Conservation (phyloP, 2,113 vertebrate species). For the Heliornis fulica region DNA sequence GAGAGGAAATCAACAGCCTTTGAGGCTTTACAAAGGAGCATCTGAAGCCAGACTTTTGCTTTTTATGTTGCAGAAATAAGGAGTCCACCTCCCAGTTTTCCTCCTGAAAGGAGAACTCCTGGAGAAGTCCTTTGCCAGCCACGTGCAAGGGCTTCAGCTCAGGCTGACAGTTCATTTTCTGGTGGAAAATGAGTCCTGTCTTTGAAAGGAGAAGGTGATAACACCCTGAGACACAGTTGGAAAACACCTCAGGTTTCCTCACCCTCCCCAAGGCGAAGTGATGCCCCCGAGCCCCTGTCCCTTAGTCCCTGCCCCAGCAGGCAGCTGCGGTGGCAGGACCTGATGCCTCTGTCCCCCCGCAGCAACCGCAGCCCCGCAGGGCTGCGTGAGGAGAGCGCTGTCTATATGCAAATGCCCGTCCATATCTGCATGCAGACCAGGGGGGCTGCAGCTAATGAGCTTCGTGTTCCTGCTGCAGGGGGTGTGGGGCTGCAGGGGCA, state of each 20-base stretch:
- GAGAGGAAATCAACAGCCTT: not conserved
- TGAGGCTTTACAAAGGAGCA: not conserved
- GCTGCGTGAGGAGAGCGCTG: not conserved
- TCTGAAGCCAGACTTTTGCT: not conserved
- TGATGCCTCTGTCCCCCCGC: too few relatives aligned
- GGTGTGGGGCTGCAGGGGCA: too few relatives aligned
- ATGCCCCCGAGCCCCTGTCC: too few relatives aligned
- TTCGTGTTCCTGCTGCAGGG: not conserved
- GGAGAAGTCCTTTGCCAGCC: not conserved
- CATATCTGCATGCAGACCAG: not conserved
- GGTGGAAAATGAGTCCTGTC: fast-evolving
- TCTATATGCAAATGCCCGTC: not conserved
- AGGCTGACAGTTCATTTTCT: not conserved
- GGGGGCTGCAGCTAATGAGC: not conserved
- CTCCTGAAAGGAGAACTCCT: not conserved
- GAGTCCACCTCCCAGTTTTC: not conserved
- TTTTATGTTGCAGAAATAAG: not conserved
- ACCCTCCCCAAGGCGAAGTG: not conserved
- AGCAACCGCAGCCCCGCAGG: too few relatives aligned
- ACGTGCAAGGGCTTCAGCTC: not conserved
- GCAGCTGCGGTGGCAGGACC: too few relatives aligned
- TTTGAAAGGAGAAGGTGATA: not conserved
- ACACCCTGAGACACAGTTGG: fast-evolving
- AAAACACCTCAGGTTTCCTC: not conserved
- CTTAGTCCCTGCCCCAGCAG: too few relatives aligned